Base-by-base conservation (phyloP, 2,888 invertebrate species). In the Calliopum simillimum region DNA sequence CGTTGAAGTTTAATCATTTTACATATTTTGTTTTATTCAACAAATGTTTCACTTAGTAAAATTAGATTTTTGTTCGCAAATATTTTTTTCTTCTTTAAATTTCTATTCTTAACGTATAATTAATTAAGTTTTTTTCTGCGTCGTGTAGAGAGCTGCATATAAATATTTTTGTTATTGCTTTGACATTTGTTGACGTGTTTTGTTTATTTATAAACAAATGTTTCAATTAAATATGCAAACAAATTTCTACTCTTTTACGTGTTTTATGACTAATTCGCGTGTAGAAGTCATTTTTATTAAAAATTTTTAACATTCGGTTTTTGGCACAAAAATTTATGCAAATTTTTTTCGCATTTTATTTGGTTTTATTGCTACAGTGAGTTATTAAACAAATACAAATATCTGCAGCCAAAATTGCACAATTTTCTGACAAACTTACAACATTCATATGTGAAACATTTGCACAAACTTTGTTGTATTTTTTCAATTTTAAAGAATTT, bases 221-320 rank as follows among this genome's bases (percentile, higher is more conserved):
- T 21, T 4, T 23, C 21, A 23, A 19, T 14, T 43, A 33, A 33
- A 33, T 8, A 16, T 43, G 41, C 46, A 33, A 44, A n/a, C 11
- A 61, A 61, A 44, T 46, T 61, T 33, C 33, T 33, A 33, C 33
- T 8, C 14, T 61, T 21, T 19, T 55, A n/a, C 58, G 44, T 14
- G 23, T 46, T 46, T 61, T 61, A n/a, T 46, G 61, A 61, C 61
- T 61, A 61, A 61, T 61, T 44, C 46, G 61, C 46, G 44, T 61
- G 21, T 46, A 46, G n/a, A n/a, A n/a, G 46, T 61, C 61, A 61
- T 46, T 44, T 16, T 4, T 19, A 13, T 16, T 43, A 33, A 61
- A n/a, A n/a, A n/a, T n/a, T n/a, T n/a, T n/a, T n/a, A n/a, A 46
- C 3, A 41, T 33, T n/a, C 12, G 2, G 58, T 41, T 59, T 33